Evolutionary conservation across 2,888 invertebrate genomes (phyloP).

Genomic region (Drosophila anomalata): DNA sequence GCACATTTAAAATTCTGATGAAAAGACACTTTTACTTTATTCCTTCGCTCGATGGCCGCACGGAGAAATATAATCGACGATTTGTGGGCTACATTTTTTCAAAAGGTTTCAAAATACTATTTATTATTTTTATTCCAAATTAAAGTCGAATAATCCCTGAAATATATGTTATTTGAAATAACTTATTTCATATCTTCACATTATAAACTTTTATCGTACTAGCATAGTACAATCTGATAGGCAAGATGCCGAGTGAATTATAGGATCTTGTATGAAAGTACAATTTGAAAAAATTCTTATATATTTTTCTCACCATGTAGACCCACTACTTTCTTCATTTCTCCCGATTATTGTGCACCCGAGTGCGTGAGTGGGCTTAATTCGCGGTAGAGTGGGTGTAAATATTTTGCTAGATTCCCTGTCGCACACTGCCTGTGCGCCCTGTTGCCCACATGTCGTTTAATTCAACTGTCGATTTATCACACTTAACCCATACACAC

Average conservation of each 20-base stretch:
- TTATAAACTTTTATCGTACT: too few relatives aligned
- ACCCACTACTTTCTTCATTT: slow-evolving; percentile 20
- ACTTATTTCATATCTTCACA: too few relatives aligned
- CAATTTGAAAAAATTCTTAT: not conserved
- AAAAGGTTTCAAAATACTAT: not conserved
- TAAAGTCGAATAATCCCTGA: too few relatives aligned
- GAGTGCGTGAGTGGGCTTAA: slow-evolving; percentile 36
- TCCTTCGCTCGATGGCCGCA: slow-evolving; percentile 18
- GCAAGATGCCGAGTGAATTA: too few relatives aligned
- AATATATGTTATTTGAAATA: too few relatives aligned
- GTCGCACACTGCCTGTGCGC: not conserved
- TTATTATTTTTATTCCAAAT: too few relatives aligned
- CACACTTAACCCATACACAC: slow-evolving; percentile 65
- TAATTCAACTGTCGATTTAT: slow-evolving; percentile 77
- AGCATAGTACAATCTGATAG: too few relatives aligned
- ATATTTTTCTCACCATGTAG: slow-evolving; percentile 5
- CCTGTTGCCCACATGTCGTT: slow-evolving; percentile 47
- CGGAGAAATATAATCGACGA: slow-evolving; percentile 1
- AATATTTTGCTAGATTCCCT: slow-evolving; percentile 32
- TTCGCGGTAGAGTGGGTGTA: slow-evolving; percentile 30
- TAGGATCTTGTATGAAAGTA: too few relatives aligned
- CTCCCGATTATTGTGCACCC: slow-evolving; percentile 23
- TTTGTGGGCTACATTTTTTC: not conserved
- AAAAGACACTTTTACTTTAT: slow-evolving; percentile 76
- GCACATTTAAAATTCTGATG: slow-evolving; percentile 75